Conservation (phyloP, 37 sponge, comb jelly and placozoan genomes). For the Spongilla lacustris region DNA sequence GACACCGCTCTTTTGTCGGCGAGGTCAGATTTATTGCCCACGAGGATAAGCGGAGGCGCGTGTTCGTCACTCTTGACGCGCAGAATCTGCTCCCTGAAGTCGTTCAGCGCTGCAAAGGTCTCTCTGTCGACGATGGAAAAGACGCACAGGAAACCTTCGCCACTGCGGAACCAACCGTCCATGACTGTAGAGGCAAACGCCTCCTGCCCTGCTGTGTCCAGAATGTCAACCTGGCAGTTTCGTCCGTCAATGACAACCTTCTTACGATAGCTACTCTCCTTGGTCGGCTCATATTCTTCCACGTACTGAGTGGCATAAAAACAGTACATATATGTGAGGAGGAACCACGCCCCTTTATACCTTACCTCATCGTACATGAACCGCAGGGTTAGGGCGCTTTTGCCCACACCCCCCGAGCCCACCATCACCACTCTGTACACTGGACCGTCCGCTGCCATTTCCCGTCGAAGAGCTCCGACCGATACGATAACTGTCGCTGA, state of each 20-base stretch:
- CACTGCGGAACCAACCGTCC: slow-evolving; percentile 87
- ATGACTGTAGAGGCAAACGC: slow-evolving; percentile 89
- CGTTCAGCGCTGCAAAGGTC: slow-evolving; percentile 73
- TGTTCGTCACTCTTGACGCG: slow-evolving; percentile 84
- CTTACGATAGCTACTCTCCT: slow-evolving; percentile 93
- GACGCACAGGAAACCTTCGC: slow-evolving; percentile 96
- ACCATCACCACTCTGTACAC: slow-evolving; percentile 95
- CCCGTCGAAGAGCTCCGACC: background rate
- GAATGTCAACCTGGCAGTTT: slow-evolving; percentile 89
- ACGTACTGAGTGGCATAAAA: slow-evolving; percentile 83
- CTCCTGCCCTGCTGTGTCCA: slow-evolving; percentile 98
- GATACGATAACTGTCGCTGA: no score
- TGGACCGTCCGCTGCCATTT: slow-evolving; percentile 53
- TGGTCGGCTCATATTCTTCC: slow-evolving; percentile 95
- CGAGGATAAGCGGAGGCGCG: slow-evolving; percentile 76
- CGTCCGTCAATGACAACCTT: slow-evolving; percentile 67
- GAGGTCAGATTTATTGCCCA: slow-evolving; percentile 87
- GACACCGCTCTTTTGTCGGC: slow-evolving; percentile 63
- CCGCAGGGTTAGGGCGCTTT: slow-evolving; percentile 93
- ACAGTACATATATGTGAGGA: background rate
- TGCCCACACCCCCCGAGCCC: slow-evolving; percentile 96
- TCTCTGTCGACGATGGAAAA: slow-evolving; percentile 88
- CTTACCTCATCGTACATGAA: slow-evolving; percentile 97
- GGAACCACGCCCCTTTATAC: background rate
- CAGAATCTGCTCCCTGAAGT: slow-evolving; percentile 85